These are phyloP conservation scores for Serinus canaria DNA, from an alignment of 2,113 vertebrate species.

Conservation along the genomic window DNA sequence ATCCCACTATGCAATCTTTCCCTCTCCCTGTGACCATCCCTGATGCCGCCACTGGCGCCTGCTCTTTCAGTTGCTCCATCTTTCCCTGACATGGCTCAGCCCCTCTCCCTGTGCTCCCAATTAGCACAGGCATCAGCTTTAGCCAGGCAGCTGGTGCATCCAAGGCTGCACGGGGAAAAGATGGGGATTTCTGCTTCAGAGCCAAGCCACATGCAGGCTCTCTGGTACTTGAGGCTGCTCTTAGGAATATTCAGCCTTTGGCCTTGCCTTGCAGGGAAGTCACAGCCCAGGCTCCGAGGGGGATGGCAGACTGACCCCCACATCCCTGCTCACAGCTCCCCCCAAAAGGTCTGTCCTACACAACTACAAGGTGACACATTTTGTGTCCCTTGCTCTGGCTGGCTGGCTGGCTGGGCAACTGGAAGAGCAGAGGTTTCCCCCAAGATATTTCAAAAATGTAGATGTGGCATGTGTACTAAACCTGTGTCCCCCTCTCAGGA, in stretches of 20 bases:
- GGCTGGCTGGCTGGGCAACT: neutral
- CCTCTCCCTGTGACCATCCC: accelerated
- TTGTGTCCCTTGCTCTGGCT: accelerated
- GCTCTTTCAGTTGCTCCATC: neutral
- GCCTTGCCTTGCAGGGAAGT: neutral
- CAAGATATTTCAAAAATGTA: neutral
- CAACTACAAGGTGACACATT: neutral
- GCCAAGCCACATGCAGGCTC: neutral
- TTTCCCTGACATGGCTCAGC: neutral
- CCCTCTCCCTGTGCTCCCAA: slow-evolving; percentile 31
- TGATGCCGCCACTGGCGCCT: neutral
- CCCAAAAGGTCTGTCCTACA: neutral
- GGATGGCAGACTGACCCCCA: neutral
- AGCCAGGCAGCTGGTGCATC: neutral
- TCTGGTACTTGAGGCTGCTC: neutral
- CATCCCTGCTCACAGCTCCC: neutral
- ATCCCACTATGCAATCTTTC: neutral
- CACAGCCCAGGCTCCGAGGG: neutral
- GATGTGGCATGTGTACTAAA: neutral
- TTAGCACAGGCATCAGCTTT: neutral
- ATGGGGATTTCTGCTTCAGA: neutral
- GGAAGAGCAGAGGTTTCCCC: neutral
- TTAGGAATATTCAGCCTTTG: neutral
- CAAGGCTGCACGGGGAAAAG: neutral
- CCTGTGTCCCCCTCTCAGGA: too few species aligned